These are phyloP conservation scores for Eilema caniola DNA, from an alignment of 2,888 invertebrate species.

Conservation along the genomic window DNA sequence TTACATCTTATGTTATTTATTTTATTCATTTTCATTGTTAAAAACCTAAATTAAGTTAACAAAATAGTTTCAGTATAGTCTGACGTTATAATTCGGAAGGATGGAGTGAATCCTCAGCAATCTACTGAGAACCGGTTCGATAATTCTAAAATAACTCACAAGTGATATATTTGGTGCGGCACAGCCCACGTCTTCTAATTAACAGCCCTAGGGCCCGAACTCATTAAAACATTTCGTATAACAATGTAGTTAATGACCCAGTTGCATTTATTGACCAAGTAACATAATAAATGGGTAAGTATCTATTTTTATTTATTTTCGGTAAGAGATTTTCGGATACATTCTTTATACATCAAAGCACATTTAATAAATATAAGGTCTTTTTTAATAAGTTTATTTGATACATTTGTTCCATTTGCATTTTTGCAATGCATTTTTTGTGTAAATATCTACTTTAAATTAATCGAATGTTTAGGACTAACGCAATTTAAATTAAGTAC, in stretches of 20 bases:
- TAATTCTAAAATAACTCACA: conserved; percentile 25
- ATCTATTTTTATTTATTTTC: neutral
- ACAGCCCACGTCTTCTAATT: conserved; percentile 22
- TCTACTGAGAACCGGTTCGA: conserved; percentile 14
- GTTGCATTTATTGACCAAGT: conserved; percentile 12
- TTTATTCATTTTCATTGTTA: neutral
- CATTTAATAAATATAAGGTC: neutral
- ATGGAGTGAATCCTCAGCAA: neutral
- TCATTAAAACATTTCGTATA: conserved; percentile 27
- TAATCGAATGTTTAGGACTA: neutral
- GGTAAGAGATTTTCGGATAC: neutral
- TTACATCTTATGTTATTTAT: neutral
- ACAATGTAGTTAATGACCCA: conserved; percentile 11
- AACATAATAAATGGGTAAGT: conserved; percentile 7
- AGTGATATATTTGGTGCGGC: conserved; percentile 22
- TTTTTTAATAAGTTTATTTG: neutral
- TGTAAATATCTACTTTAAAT: too few relatives aligned
- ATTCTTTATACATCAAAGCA: neutral
- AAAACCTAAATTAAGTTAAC: neutral
- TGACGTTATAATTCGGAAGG: neutral
- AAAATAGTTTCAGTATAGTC: neutral
- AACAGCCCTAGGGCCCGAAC: conserved; percentile 20
- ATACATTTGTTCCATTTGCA: too few relatives aligned
- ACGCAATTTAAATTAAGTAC: neutral
- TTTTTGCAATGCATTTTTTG: neutral